These are phyloP conservation scores for Pipistrellus kuhlii DNA, from an alignment of 2,797 vertebrate species.

Conservation along the genomic window DNA sequence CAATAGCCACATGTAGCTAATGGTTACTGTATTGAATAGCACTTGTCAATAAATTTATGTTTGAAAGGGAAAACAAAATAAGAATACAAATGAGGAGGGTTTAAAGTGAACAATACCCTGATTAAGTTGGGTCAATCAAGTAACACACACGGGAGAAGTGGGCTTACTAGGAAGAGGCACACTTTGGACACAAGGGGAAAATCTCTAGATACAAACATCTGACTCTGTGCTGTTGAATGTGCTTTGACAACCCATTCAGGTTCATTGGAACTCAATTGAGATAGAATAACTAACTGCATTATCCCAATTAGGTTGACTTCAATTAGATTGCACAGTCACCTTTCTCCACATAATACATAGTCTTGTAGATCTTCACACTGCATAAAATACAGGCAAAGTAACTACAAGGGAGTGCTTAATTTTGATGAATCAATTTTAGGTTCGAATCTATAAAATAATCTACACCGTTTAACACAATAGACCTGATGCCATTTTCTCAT, in stretches of 20 bases:
- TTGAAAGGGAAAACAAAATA: conserved; percentile 42
- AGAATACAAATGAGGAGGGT: not conserved
- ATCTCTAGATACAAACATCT: not conserved
- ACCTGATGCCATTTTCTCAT: not conserved
- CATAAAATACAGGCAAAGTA: not conserved
- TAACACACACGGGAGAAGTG: not conserved
- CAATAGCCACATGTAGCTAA: not conserved
- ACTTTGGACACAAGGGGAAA: conserved; percentile 32
- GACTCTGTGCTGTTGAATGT: not conserved
- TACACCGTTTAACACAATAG: not conserved
- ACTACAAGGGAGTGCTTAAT: not conserved
- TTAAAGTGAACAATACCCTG: conserved; percentile 51
- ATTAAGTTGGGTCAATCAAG: conserved; percentile 46
- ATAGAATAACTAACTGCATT: not conserved
- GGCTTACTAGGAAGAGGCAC: not conserved
- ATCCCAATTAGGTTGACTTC: not conserved
- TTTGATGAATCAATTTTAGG: not conserved
- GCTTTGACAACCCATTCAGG: not conserved
- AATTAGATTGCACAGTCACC: not conserved
- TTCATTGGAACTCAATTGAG: not conserved
- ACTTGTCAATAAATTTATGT: not conserved
- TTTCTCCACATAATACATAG: not conserved
- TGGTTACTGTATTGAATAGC: not conserved
- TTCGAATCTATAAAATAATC: not conserved
- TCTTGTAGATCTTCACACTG: not conserved